Evolutionary conservation across 1,140 invertebrate genomes (phyloP).

Genomic region (Ladona fulva): DNA sequence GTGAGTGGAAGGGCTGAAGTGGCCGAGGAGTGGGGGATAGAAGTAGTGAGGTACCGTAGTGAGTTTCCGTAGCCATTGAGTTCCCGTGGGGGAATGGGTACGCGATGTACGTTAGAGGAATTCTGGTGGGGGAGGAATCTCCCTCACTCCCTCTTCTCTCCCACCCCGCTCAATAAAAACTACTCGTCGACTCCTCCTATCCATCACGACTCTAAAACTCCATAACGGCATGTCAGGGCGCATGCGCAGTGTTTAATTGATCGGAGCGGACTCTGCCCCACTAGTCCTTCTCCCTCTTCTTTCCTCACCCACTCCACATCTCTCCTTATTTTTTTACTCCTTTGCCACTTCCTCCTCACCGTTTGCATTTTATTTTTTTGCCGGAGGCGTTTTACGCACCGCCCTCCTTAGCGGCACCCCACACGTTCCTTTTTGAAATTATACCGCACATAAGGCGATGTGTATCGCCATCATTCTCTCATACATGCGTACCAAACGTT

Average conservation of each 20-base stretch:
- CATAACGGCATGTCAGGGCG: neutral
- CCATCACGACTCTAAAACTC: neutral
- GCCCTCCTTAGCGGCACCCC: neutral
- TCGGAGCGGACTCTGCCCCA: neutral
- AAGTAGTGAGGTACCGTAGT: no score
- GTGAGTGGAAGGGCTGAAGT: no score
- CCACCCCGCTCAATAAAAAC: neutral
- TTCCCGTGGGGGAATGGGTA: neutral
- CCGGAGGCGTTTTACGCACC: neutral
- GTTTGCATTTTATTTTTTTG: neutral
- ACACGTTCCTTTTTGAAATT: no score
- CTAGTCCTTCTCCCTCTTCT: neutral
- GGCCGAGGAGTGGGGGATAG: no score
- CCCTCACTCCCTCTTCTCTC: neutral
- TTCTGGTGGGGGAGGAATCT: neutral
- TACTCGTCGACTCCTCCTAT: neutral
- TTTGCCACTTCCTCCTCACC: neutral
- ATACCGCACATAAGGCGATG: no score
- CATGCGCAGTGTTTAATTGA: neutral
- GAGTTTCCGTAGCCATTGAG: neutral
- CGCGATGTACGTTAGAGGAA: neutral
- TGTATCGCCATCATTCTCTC: no score
- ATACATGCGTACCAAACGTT: no score
- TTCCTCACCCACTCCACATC: neutral
- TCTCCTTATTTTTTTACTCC: no score